These are phyloP conservation scores for Euplagia quadripunctaria DNA, from an alignment of 2,888 invertebrate species.

Conservation along the genomic window DNA sequence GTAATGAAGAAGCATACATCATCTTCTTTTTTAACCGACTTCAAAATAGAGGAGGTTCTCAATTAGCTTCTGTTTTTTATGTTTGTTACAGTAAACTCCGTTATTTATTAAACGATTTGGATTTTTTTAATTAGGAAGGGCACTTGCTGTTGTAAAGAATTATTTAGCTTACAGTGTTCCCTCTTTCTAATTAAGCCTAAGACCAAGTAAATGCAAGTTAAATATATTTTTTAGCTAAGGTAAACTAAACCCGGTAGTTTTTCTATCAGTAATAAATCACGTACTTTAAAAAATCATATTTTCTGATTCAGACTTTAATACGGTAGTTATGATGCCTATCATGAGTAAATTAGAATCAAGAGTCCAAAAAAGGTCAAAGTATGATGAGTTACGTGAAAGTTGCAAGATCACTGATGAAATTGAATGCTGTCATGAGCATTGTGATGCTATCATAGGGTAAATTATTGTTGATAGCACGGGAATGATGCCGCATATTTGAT, in stretches of 20 bases:
- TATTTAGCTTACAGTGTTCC: no score
- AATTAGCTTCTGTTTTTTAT: no score
- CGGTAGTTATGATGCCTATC: no score
- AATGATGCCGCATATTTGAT: slow-evolving; percentile 5
- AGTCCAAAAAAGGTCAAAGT: background rate
- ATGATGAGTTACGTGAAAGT: slow-evolving; percentile 8
- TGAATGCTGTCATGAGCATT: background rate
- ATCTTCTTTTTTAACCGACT: no score
- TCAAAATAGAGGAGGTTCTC: no score
- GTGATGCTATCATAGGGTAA: background rate
- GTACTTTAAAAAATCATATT: background rate
- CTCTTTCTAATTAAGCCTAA: no score
- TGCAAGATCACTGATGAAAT: slow-evolving; percentile 9
- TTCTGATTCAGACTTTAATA: background rate
- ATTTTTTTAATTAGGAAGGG: no score
- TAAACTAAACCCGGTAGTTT: background rate
- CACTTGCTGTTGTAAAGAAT: no score
- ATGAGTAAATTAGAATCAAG: background rate
- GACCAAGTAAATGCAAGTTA: background rate
- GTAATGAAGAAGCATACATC: no score
- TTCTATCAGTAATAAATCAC: background rate
- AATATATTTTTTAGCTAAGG: background rate
- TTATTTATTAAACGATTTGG: no score
- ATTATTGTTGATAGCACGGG: background rate
- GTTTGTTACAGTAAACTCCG: no score